Evolutionary conservation across 2,888 invertebrate species (phyloP).

Genomic region (Nemurella pictetii): DNA sequence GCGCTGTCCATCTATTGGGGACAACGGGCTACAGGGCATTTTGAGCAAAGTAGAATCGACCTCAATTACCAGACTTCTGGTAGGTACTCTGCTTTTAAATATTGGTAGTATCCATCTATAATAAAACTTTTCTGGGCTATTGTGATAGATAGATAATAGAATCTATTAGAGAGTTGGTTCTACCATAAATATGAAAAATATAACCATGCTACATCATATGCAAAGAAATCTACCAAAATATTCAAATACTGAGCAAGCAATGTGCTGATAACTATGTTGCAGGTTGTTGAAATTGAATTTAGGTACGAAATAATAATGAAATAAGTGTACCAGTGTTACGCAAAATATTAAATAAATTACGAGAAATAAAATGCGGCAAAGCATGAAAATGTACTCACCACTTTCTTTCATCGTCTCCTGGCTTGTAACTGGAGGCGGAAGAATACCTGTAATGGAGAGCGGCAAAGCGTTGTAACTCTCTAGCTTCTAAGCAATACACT

Average conservation of each 20-base stretch:
- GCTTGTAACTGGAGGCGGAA: conserved; percentile 38
- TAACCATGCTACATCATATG: neutral
- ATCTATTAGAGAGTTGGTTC: neutral
- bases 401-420: conserved; percentile 39
- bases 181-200: neutral
- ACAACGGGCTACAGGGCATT: no score
- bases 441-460: conserved; percentile 39
- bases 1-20: no score
- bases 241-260: neutral
- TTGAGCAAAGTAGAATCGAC: no score
- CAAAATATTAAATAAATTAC: neutral
- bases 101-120: no score
- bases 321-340: neutral
- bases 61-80: no score
- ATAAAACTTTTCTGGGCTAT: no score
- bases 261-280: neutral
- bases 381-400: conserved; percentile 37
- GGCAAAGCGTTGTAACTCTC: conserved; percentile 33
- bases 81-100: no score
- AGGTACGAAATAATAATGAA: neutral
- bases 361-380: neutral
- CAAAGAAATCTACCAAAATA: neutral
- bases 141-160: neutral
- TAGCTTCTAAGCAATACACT: conserved; percentile 38
- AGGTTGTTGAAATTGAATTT: neutral